Evolutionary conservation across 2,113 vertebrate genomes (phyloP).

Genomic region (Oceanodroma tethys): DNA sequence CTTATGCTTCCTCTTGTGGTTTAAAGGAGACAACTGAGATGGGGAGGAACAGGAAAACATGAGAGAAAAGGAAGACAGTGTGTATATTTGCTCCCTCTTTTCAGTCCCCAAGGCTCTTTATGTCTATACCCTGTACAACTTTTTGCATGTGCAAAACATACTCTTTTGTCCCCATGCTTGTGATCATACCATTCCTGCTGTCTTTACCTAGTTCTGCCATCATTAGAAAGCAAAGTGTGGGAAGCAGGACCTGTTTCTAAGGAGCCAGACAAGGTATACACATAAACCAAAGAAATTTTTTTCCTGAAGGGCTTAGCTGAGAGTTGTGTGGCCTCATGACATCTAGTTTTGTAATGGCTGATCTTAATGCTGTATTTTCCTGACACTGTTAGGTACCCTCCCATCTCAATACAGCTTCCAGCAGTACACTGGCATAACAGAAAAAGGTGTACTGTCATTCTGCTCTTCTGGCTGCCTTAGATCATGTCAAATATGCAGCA

Average conservation of each 20-base stretch:
- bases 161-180: background rate
- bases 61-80: background rate
- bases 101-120: background rate
- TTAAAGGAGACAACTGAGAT: background rate
- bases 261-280: background rate
- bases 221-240: background rate
- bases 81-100: background rate
- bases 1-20: background rate
- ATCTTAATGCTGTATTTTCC: background rate
- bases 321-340: background rate
- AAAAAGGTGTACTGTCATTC: background rate
- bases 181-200: background rate
- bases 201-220: background rate
- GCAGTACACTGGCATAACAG: background rate
- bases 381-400: background rate
- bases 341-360: background rate
- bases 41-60: background rate
- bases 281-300: background rate
- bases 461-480: background rate
- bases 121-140: background rate
- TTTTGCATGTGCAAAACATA: background rate
- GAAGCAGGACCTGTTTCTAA: background rate
- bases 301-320: background rate
- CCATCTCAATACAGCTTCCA: background rate
- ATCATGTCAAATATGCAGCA: background rate